These are phyloP conservation scores for Spialia ferax DNA, from an alignment of 2,888 invertebrate species.

Conservation along the genomic window DNA sequence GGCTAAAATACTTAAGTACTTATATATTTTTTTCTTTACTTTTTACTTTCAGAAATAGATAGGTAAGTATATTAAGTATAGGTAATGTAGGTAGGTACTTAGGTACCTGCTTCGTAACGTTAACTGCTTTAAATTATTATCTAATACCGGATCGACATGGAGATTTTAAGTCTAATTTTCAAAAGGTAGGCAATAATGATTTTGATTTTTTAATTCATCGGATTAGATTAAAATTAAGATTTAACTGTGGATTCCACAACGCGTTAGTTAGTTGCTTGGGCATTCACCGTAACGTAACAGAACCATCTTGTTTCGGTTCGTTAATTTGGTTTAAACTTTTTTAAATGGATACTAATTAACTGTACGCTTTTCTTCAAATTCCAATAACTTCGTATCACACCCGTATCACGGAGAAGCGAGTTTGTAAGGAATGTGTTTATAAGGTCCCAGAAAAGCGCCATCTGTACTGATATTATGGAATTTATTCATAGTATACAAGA, in stretches of 20 bases:
- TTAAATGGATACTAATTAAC: constrained; percentile 30
- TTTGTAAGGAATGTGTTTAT: constrained; percentile 12
- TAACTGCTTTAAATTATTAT: too few species aligned
- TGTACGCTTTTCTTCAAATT: constrained; percentile 20
- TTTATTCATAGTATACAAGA: neutral
- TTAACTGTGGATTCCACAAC: constrained; percentile 25
- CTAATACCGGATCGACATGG: too few species aligned
- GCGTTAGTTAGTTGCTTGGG: constrained; percentile 45
- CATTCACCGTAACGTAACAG: constrained; percentile 64
- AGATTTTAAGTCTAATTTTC: too few species aligned
- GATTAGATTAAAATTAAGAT: too few species aligned
- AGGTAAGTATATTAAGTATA: too few species aligned
- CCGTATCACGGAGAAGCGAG: constrained; percentile 1
- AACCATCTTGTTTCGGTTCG: constrained; percentile 72
- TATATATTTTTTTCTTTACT: too few species aligned
- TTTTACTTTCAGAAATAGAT: too few species aligned
- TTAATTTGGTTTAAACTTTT: constrained; percentile 61
- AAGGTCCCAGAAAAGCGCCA: constrained; percentile 11
- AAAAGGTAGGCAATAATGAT: neutral
- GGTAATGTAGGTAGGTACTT: too few species aligned
- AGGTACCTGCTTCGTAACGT: too few species aligned
- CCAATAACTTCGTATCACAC: constrained; percentile 5
- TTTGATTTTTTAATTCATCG: neutral
- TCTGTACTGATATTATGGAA: constrained; percentile 1
- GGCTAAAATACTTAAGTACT: too few species aligned